Evolutionary conservation across 2,113 vertebrate species (phyloP), one percentile per base, ranked within the genome.

Genomic region (Oryzias curvinotus): DNA sequence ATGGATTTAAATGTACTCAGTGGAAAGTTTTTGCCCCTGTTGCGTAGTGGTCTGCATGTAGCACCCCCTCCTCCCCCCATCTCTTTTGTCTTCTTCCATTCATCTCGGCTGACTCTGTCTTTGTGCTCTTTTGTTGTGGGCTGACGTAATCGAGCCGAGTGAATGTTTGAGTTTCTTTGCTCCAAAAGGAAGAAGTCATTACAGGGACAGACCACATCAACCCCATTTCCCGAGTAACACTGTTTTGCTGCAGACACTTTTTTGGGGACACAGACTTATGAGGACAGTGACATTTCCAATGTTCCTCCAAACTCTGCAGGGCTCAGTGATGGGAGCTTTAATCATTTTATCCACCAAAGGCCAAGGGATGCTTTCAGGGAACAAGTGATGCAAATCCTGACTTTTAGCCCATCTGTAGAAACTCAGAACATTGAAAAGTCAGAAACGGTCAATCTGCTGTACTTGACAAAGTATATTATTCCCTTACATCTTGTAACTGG

Each of bases 101-200:
- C 71, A 76, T 78, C 68, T 76, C 63, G 25, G 1, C 47, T 70
- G 75, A 79, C 73, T 79, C 73, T 18, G 21, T 64, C 71, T 77
- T 55, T 75, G 61, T 77, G 52, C 55, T 57, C 76, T 62, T 85
- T 82, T 82, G 78, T 85, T 52, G 62, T 26, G 4, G 56, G 52
- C 57, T 87, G 83, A 84, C 71, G 72, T 84, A 73, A 82, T 73
- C 36, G 19, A 78, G 71, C 79, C 57, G 61, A 87, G 71, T 81
- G 81, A 82, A 82, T 85, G 83, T 85, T 85, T 84, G 85, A 85
- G 68, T 87, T 87, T 87, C 83, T 75, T 41, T 41, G 43, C 68
- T 64, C 42, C 47, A 58, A 75, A 79, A 73, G 68, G 75, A 68
- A 73, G 75, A 78, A 85, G 82, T 75, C 73, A 73, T 79, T 78